A percentile compares a stretch with the other conserved stretches of the same genome.
Conservation (phyloP, 2,113 vertebrate genomes). For the Macquaria australasica region DNA sequence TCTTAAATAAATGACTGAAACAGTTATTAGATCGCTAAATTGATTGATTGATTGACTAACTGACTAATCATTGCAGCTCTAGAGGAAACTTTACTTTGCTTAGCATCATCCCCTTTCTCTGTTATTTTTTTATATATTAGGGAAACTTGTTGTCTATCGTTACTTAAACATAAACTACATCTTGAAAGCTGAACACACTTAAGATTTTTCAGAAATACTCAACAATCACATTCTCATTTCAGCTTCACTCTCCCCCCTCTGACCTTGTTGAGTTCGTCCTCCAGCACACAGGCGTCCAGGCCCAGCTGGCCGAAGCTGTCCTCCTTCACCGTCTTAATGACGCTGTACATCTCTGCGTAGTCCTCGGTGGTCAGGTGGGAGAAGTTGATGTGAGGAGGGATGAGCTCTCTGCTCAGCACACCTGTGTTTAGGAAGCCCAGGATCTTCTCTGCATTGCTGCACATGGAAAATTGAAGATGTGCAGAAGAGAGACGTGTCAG, state of each 20-base stretch:
- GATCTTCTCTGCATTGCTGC: conserved; percentile 96
- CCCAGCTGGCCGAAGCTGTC: conserved; percentile 91
- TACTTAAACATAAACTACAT: background rate
- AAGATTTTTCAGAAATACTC: background rate
- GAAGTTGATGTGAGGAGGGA: conserved; percentile 97
- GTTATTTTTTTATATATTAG: background rate
- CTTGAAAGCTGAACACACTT: background rate
- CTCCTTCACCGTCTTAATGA: conserved; percentile 95
- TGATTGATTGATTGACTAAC: background rate
- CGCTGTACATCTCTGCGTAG: conserved; percentile 94
- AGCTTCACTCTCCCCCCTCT: background rate
- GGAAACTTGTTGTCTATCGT: background rate
- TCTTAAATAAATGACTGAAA: background rate
- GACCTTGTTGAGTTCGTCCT: conserved; percentile 97
- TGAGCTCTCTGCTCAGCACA: conserved; percentile 93
- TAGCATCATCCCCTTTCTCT: background rate
- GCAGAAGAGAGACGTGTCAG: conserved; percentile 8
- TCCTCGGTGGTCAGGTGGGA: conserved; percentile 94
- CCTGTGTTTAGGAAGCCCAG: conserved; percentile 92
- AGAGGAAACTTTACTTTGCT: background rate
- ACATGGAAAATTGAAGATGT: background rate
- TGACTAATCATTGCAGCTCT: background rate
- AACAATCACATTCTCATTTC: background rate
- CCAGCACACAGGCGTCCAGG: conserved; percentile 91
- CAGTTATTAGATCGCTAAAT: background rate